A percentile compares a stretch with the other conserved stretches of the same genome.
Conservation (phyloP, 2,888 invertebrate species). For the Kryphioiulus occultus region DNA sequence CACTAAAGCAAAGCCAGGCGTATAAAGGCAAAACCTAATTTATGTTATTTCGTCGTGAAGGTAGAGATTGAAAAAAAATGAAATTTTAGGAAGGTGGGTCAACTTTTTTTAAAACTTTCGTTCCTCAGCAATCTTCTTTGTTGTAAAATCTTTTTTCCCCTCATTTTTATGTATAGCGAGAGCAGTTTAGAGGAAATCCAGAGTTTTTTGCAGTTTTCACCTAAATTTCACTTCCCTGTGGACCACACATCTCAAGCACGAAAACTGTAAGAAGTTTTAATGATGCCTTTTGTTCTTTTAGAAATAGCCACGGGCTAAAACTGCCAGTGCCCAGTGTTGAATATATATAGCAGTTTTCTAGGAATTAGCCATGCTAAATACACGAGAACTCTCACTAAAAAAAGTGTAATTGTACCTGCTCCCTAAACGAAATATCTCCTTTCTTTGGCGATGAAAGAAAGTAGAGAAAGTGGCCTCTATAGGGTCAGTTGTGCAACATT, state of each 20-base stretch:
- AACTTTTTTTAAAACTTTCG: not conserved
- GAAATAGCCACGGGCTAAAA: not conserved
- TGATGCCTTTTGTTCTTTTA: not conserved
- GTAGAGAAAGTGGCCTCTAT: not conserved
- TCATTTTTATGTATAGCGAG: not conserved
- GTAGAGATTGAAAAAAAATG: not conserved
- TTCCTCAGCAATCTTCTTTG: not conserved
- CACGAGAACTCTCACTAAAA: not conserved
- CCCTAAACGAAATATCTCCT: not conserved
- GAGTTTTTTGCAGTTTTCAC: not conserved
- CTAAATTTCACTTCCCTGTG: conserved; percentile 32
- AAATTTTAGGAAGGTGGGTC: not conserved
- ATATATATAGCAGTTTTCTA: not conserved
- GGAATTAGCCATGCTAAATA: not conserved
- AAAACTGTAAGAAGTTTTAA: not conserved
- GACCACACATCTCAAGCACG: not conserved
- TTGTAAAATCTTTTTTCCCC: not conserved
- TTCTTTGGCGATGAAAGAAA: not conserved
- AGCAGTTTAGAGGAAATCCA: not conserved
- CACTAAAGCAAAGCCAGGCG: not conserved
- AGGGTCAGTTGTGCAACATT: no score
- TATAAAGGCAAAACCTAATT: not conserved
- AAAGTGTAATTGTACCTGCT: not conserved
- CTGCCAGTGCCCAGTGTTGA: not conserved
- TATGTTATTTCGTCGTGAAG: not conserved